Base-by-base conservation (phyloP, 2,797 vertebrate species). In the Telmatherina bonti region DNA sequence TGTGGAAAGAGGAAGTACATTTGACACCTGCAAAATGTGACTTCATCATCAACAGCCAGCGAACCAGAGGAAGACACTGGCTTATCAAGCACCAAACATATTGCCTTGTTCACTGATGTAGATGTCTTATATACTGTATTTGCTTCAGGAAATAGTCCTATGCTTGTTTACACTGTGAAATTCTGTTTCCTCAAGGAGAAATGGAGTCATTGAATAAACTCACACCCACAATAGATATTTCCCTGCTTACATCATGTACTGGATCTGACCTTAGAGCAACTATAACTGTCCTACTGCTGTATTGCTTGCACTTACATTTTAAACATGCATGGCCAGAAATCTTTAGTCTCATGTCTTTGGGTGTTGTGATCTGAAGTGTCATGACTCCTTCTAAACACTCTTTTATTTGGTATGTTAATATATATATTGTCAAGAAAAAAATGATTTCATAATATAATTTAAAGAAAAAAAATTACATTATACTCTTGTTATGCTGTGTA, bases 81-180 rank as follows among this genome's bases (percentile, higher is more conserved):
- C 58, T 86, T 51, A 49, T 67, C n/a, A 30, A 78, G 70, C 77
- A 85, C 55, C 74, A 78, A 71, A 86, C 74, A 81, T 88, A 74
- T 75, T 82, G 85, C 91, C 88, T 89, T 89, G 85, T 83, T 85
- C 65, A 76, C 76, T 78, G 72, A 81, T 88, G 89, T 90, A 87
- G 76, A 88, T 85, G 86, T 90, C 81, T 69, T 78, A 83, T 70
- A 70, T 76, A 65, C 72, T 82, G 82, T 83, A 84, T 85, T 84
- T 85, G 86, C 89, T 89, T 84, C 79, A 86, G 83, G 84, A 93
- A 86, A 70, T 83, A 82, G 78, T 86, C 83, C 81, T 79, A 73
- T 85, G 84, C 80, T 88, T 89, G 88, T 91, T 92, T 85, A 93
- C 92, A 92, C 91, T 92, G 91, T 92, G 92, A 90, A 88, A 89